A percentile compares a stretch with the other conserved stretches of the same genome.
phyloP scores from a whole-genome alignment of 1,140 invertebrate genomes.

The Nebria ingens region DNA sequence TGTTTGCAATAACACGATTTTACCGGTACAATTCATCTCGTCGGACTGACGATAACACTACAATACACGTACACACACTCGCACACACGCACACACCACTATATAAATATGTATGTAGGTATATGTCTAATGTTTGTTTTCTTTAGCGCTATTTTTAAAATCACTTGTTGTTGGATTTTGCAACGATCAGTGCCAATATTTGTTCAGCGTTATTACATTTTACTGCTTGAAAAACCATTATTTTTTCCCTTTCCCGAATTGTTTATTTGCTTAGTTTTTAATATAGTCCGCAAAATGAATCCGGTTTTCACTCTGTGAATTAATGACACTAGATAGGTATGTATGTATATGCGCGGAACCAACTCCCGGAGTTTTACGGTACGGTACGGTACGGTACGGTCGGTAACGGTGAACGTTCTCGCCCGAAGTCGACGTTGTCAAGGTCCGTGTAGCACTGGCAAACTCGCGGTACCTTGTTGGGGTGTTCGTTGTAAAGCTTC shows the following conservation, averaged over 20 bases:
- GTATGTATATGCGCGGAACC: too few relatives aligned
- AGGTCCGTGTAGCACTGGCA: background rate
- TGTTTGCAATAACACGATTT: background rate
- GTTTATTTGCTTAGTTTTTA: too few relatives aligned
- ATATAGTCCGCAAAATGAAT: too few relatives aligned
- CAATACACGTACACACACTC: too few relatives aligned
- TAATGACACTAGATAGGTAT: too few relatives aligned
- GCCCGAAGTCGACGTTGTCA: background rate
- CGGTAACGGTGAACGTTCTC: background rate
- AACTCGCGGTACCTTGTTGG: background rate
- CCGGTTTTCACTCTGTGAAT: too few relatives aligned
- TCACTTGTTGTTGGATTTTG: background rate
- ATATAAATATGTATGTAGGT: too few relatives aligned
- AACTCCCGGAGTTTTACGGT: too few relatives aligned
- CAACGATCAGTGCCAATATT: background rate
- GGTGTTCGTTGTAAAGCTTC: background rate
- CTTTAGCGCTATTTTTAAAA: background rate
- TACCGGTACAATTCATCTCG: background rate
- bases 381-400: too few relatives aligned
- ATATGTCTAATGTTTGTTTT: background rate
- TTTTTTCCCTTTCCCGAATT: too few relatives aligned
- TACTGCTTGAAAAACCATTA: background rate
- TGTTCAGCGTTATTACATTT: background rate
- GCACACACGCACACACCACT: too few relatives aligned
- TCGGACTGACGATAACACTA: background rate